Conservation (phyloP, 2,888 invertebrate species). For the Drosophila pseudotakahashii region DNA sequence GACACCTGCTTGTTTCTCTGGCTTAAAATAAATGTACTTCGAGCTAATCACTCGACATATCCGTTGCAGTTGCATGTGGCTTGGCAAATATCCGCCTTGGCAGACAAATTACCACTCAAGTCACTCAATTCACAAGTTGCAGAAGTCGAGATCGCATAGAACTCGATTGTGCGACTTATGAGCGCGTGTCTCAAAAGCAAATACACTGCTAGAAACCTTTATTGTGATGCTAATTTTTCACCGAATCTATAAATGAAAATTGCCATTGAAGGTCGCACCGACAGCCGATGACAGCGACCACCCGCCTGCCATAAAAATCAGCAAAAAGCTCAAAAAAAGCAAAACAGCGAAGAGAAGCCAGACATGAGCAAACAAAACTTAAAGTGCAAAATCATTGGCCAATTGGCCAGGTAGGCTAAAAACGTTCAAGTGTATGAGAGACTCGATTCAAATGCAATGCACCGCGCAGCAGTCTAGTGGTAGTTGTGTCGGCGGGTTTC, state of each 20-base stretch:
- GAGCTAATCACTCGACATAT: constrained; percentile 32
- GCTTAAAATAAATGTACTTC: constrained; percentile 3
- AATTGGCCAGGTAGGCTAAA: constrained; percentile 35
- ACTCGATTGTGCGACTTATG: constrained; percentile 52
- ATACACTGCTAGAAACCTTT: constrained; percentile 46
- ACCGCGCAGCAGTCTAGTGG: neutral
- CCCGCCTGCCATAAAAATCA: constrained; percentile 32
- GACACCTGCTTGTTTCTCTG: constrained; percentile 8
- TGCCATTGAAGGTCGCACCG: constrained; percentile 53
- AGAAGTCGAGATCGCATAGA: constrained; percentile 45
- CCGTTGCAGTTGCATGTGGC: constrained; percentile 31
- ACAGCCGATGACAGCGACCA: constrained; percentile 17
- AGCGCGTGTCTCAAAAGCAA: constrained; percentile 15
- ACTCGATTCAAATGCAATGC: constrained; percentile 36
- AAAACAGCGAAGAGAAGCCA: constrained; percentile 19
- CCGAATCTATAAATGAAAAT: constrained; percentile 60
- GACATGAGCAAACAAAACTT: constrained; percentile 21
- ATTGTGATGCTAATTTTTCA: constrained; percentile 60
- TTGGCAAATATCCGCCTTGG: constrained; percentile 40
- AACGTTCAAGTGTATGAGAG: constrained; percentile 60
- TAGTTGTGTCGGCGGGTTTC: constrained; percentile 31
- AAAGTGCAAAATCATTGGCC: constrained; percentile 50
- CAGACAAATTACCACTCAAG: constrained; percentile 46
- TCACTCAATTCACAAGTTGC: constrained; percentile 37
- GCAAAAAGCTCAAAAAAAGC: constrained; percentile 3